Base-by-base conservation (phyloP, 2,113 vertebrate species). In the Manacus vitellinus region DNA sequence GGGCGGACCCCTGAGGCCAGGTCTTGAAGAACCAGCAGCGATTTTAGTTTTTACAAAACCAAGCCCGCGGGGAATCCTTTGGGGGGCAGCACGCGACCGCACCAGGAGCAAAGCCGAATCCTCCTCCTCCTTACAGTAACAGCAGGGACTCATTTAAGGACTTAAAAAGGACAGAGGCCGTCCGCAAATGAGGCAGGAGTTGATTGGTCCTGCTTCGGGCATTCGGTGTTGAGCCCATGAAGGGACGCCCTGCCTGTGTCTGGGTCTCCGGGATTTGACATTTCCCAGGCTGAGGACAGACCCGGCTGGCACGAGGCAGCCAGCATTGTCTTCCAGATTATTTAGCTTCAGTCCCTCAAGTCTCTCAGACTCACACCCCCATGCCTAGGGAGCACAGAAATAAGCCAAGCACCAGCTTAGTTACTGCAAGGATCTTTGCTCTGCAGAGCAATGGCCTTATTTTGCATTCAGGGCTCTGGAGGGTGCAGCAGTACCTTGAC, bases 41-140 rank as follows among this genome's bases (percentile, higher is more conserved):
- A 0, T 0, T 43, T 12, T 0, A 12, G 33, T 9, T 83, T 86
- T 4, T 9, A 6, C 11, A 18, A 55, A 27, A 9, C 3, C 41
- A 7, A 19, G 21, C 8, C 47, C 5, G 7, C 2, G 24, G 58
- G 39, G 54, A n/a, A 0, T 6, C 18, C 4, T 6, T 5, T 2
- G 33, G 8, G 41, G 27, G 49, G 67, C 43, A 10, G 46, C 33
- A 10, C 1, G 4, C 2, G 7, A 2, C 16, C 18, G 1, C 35
- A 3, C 5, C 41, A 1, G 41, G 24, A 47, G 10, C 16, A 15
- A 8, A 33, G 28, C 14, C 12, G 5, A 25, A 8, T 9, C 28
- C 8, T 17, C 23, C 3, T 4, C 4, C 2, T 7, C 41, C n/a
- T 17, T 8, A 1, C 0, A 25, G 31, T 2, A 9, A 19, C 19